Evolutionary conservation across 2,113 vertebrate species (phyloP).

Genomic region (Rhabdornis inornatus): DNA sequence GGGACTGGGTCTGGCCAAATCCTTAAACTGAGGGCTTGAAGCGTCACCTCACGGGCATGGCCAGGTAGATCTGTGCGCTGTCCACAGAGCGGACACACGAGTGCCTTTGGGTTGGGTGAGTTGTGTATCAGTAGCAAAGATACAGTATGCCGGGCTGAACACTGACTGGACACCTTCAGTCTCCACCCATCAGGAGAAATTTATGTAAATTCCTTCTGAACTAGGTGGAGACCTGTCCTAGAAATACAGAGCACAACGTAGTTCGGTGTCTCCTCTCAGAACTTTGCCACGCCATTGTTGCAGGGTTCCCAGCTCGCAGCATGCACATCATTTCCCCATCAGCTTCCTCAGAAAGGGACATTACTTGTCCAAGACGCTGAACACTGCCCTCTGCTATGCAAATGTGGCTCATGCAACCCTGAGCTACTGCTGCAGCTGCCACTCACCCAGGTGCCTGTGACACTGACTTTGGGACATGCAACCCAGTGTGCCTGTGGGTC

Average conservation of each 20-base stretch:
- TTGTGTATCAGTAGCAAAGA: not conserved
- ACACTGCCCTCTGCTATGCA: slow-evolving; percentile 21
- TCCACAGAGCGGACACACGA: accelerated
- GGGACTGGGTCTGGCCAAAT: not conserved
- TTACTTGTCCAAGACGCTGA: not conserved
- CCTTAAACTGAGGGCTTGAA: not conserved
- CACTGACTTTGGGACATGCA: accelerated
- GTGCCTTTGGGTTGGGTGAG: not conserved
- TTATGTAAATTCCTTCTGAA: not conserved
- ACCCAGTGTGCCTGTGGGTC: not conserved
- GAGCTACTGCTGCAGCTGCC: not conserved
- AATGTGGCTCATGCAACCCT: not conserved
- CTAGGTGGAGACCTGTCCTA: not conserved
- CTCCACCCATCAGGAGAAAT: not conserved
- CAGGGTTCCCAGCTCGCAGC: not conserved
- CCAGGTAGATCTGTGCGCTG: not conserved
- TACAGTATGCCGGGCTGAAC: accelerated
- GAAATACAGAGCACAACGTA: not conserved
- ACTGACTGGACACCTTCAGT: not conserved
- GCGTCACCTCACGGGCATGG: not conserved
- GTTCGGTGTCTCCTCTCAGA: not conserved
- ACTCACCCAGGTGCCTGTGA: not conserved
- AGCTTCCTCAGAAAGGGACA: not conserved
- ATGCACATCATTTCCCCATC: not conserved
- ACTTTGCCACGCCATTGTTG: not conserved